Evolutionary conservation across 2,113 vertebrate species (phyloP).

Genomic region (Pyrgilauda ruficollis): DNA sequence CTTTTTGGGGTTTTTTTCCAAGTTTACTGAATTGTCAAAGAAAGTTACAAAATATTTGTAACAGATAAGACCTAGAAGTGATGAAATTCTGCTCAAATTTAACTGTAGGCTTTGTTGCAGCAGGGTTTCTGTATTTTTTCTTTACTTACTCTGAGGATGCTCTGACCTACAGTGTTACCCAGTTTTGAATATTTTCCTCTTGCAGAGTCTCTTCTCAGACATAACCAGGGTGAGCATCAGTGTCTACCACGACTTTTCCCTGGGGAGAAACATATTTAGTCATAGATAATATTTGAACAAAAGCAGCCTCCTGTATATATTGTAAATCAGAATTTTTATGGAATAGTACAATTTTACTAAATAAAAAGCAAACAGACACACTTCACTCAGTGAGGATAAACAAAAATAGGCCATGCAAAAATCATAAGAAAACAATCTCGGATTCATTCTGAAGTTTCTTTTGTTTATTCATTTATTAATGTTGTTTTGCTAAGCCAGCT

Average conservation of each 20-base stretch:
- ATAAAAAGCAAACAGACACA: background rate
- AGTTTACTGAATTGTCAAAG: background rate
- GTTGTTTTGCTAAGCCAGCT: background rate
- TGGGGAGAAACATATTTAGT: background rate
- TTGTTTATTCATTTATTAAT: background rate
- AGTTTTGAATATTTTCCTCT: background rate
- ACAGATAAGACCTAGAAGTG: background rate
- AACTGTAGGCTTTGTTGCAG: background rate
- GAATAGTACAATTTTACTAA: background rate
- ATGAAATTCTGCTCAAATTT: background rate
- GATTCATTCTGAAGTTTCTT: background rate
- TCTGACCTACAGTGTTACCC: fast-evolving
- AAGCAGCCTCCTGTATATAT: background rate
- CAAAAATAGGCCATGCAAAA: background rate
- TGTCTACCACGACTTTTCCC: background rate
- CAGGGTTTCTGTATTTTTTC: background rate
- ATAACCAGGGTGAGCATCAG: background rate
- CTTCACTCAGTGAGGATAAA: background rate
- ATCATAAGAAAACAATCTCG: background rate
- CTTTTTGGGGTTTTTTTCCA: fast-evolving
- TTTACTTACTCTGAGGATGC: background rate
- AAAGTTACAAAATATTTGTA: background rate
- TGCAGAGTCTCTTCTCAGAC: background rate
- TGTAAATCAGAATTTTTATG: background rate
- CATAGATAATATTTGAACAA: background rate